Conservation (phyloP, 2,113 vertebrate genomes). For the Hucho hucho region DNA sequence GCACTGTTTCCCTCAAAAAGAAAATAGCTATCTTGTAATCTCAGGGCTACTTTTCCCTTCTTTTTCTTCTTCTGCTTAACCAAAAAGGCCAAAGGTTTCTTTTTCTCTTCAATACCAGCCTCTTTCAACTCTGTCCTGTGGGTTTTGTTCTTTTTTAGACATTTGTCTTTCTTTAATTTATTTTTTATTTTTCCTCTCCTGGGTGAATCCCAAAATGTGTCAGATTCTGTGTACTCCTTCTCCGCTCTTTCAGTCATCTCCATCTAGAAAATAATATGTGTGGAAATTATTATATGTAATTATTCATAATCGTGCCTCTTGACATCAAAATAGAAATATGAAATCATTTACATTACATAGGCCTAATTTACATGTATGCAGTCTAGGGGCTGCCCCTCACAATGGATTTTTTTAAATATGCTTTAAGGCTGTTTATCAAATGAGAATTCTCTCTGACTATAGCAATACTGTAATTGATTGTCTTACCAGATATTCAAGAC, state of each 20-base stretch:
- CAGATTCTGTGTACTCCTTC: background rate
- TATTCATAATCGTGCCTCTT: background rate
- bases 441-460: no score
- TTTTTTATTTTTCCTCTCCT: constrained; percentile 51
- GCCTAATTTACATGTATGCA: no score
- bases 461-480: no score
- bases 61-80: constrained; percentile 1
- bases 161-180: constrained; percentile 45
- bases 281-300: background rate
- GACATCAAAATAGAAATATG: background rate
- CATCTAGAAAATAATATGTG: no score
- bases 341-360: background rate
- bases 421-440: no score
- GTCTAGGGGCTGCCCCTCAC: no score
- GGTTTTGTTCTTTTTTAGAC: background rate
- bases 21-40: background rate
- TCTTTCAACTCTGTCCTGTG: background rate
- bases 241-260: no score
- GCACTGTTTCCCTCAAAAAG: background rate
- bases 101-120: constrained; percentile 5
- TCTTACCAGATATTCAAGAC: no score
- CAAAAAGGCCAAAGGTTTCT: no score
- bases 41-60: background rate
- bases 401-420: no score
- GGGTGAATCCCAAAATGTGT: constrained; percentile 10